phyloP scores from a whole-genome alignment of 2,113 vertebrate genomes.

The Salminus brasiliensis region DNA sequence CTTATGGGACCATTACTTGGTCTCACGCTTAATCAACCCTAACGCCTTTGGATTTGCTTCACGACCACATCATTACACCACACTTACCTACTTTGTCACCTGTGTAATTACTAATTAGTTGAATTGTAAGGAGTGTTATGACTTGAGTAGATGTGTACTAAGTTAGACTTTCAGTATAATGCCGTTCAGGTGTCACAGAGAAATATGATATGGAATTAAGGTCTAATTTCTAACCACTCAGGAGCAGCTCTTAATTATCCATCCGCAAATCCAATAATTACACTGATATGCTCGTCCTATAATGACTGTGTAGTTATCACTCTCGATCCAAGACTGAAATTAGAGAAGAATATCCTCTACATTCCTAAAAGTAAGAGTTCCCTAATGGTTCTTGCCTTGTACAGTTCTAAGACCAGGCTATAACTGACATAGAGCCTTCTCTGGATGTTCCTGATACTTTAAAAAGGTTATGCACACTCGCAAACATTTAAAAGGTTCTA shows the following conservation, averaged over 20 bases:
- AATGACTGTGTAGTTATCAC: background rate
- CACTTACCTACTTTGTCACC: constrained; percentile 3
- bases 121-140: background rate
- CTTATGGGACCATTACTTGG: background rate
- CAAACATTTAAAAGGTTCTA: too few relatives aligned
- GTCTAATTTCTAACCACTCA: background rate
- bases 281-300: constrained; percentile 8
- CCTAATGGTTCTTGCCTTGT: background rate
- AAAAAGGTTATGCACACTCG: too few relatives aligned
- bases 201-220: background rate
- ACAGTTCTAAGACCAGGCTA: too few relatives aligned
- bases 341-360: too few relatives aligned
- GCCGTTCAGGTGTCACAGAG: background rate
- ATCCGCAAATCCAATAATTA: background rate
- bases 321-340: background rate
- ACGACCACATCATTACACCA: constrained; percentile 26
- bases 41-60: constrained; percentile 13
- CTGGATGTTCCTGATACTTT: too few relatives aligned
- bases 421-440: too few relatives aligned
- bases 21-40: constrained; percentile 16
- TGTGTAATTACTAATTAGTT: constrained; percentile 39
- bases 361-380: too few relatives aligned
- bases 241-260: background rate
- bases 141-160: constrained; percentile 3
- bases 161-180: constrained; percentile 14